A percentile compares a stretch with the other conserved stretches of the same genome.
Evolutionary conservation across 53 echinoderm and acorn worm genomes (phyloP).

Genomic region (Hippasteria phrygiana): DNA sequence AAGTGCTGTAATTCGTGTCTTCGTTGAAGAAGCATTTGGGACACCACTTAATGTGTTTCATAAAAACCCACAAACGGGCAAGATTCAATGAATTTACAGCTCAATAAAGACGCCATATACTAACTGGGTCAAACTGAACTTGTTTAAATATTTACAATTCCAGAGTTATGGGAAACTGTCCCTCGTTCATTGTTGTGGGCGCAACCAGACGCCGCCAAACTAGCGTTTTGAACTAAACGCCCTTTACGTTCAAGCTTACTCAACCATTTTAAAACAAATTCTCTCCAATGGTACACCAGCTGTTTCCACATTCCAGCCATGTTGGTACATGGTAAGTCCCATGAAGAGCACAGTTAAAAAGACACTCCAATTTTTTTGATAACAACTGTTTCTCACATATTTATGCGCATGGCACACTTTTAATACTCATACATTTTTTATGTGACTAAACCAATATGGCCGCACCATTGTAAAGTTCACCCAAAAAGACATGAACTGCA

Average conservation of each 20-base stretch:
- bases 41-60: background rate
- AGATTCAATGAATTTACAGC: constrained; percentile 32
- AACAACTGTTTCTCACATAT: no score
- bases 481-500: background rate
- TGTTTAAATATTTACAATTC: constrained; percentile 29
- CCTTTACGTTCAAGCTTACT: background rate
- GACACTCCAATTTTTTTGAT: no score
- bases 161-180: background rate
- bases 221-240: background rate
- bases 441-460: no score
- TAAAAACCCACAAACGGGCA: background rate
- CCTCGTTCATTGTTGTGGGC: background rate
- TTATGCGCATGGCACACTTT: no score
- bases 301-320: no score
- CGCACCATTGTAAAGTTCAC: no score
- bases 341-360: no score
- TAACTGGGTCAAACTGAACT: constrained; percentile 6
- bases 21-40: background rate
- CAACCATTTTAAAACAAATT: no score
- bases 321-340: no score
- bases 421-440: no score
- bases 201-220: background rate
- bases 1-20: background rate
- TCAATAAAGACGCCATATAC: background rate
- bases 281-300: no score